Evolutionary conservation across 2,888 invertebrate species (phyloP).

Genomic region (Machimus rusticus): DNA sequence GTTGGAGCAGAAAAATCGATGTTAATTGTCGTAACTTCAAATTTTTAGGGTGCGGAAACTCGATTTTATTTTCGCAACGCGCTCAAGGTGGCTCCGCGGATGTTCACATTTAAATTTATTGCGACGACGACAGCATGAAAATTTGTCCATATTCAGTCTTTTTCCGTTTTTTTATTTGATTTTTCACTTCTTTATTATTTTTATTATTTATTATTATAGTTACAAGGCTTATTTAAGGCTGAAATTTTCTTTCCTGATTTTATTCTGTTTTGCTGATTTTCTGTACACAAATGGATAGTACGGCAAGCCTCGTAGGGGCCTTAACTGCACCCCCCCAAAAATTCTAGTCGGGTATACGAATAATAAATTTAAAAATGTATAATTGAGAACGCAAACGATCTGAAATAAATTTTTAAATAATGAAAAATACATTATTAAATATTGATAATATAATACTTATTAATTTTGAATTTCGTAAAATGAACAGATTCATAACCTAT

Average conservation of each 20-base stretch:
- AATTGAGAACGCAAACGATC: too few relatives aligned
- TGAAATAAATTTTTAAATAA: too few relatives aligned
- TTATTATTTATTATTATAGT: neutral
- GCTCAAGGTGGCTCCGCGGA: neutral
- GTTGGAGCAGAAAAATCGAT: slow-evolving; percentile 18
- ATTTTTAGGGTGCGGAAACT: slow-evolving; percentile 21
- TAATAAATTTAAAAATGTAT: too few relatives aligned
- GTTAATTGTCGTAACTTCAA: slow-evolving; percentile 33
- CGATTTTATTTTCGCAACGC: neutral
- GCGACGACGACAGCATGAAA: neutral
- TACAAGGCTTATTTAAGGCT: neutral
- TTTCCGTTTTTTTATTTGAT: neutral
- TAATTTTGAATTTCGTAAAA: too few relatives aligned
- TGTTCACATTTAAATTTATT: neutral
- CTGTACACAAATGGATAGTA: too few relatives aligned
- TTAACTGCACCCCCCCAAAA: too few relatives aligned
- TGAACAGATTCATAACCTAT: too few relatives aligned
- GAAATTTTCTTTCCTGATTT: too few relatives aligned
- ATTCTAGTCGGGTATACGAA: too few relatives aligned
- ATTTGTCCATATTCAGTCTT: neutral
- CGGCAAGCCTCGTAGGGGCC: too few relatives aligned
- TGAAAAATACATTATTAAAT: too few relatives aligned
- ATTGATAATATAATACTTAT: too few relatives aligned
- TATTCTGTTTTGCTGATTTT: neutral
- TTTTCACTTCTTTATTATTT: neutral